Evolutionary conservation across 2,888 invertebrate genomes (phyloP).

Genomic region (Orthosia gothica): DNA sequence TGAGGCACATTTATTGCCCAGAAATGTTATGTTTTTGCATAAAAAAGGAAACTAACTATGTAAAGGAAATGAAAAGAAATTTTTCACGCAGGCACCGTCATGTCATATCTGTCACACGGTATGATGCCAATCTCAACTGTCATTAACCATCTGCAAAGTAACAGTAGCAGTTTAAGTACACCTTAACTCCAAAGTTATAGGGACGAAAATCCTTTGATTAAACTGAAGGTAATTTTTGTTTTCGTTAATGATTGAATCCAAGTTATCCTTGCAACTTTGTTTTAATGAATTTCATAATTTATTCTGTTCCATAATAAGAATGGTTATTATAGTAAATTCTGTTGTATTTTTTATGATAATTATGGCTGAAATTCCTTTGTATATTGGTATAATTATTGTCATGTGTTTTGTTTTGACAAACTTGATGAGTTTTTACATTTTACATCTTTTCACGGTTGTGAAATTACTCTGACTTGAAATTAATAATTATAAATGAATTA

Average conservation of each 20-base stretch:
- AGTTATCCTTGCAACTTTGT: constrained; percentile 56
- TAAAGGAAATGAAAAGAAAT: constrained; percentile 72
- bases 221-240: constrained; percentile 22
- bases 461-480: background rate
- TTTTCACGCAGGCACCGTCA: constrained; percentile 75
- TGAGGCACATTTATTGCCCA: background rate
- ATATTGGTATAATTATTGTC: constrained; percentile 29
- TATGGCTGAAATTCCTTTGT: constrained; percentile 31
- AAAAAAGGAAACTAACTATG: constrained; percentile 48
- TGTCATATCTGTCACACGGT: constrained; percentile 80
- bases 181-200: background rate
- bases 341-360: constrained; percentile 30
- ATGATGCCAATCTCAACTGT: constrained; percentile 72
- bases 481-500: background rate
- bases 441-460: background rate
- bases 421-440: background rate
- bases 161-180: constrained; percentile 8
- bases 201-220: constrained; percentile 12
- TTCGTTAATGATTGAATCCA: constrained; percentile 60
- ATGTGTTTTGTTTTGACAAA: constrained; percentile 8
- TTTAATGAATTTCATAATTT: constrained; percentile 66
- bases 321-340: constrained; percentile 27
- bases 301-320: constrained; percentile 43
- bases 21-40: constrained; percentile 4
- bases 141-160: constrained; percentile 67